phyloP scores from a whole-genome alignment of 1,140 invertebrate species.

The Anoplophora glabripennis region DNA sequence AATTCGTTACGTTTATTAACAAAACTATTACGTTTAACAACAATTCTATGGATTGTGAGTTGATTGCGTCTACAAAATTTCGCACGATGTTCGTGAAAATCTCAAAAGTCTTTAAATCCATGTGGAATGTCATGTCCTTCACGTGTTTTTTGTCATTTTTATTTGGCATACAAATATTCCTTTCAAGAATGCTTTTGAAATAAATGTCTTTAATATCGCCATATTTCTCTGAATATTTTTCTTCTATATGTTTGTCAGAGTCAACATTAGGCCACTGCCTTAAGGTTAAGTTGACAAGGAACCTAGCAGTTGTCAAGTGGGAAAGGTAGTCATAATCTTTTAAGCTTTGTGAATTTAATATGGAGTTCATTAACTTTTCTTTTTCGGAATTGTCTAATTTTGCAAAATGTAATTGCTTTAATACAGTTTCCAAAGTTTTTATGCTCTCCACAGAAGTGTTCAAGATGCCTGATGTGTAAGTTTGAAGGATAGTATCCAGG shows the following conservation, averaged over 20 bases:
- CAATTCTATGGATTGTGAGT: conserved; percentile 4
- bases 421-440: conserved; percentile 43
- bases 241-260: conserved; percentile 1
- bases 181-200: conserved; percentile 30
- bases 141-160: conserved; percentile 8
- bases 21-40: conserved; percentile 21
- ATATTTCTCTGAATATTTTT: conserved; percentile 8
- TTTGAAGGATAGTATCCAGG: conserved; percentile 43
- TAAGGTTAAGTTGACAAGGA: conserved; percentile 36
- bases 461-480: conserved; percentile 48
- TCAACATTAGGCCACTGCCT: conserved; percentile 37
- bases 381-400: conserved; percentile 15
- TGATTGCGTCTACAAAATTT: conserved; percentile 1
- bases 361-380: conserved; percentile 32
- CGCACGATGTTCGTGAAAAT: conserved; percentile 16
- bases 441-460: conserved; percentile 46
- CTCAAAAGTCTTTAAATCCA: conserved; percentile 9
- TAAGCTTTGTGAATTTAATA: conserved; percentile 28
- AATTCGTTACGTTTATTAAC: conserved; percentile 25
- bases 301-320: conserved; percentile 27
- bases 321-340: conserved; percentile 25
- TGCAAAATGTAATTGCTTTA: conserved; percentile 16
- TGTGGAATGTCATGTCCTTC: conserved; percentile 8
- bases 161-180: conserved; percentile 8
- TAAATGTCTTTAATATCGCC: conserved; percentile 30